Evolutionary conservation across 2,888 invertebrate genomes (phyloP).

Genomic region (Ferrisia virgata): DNA sequence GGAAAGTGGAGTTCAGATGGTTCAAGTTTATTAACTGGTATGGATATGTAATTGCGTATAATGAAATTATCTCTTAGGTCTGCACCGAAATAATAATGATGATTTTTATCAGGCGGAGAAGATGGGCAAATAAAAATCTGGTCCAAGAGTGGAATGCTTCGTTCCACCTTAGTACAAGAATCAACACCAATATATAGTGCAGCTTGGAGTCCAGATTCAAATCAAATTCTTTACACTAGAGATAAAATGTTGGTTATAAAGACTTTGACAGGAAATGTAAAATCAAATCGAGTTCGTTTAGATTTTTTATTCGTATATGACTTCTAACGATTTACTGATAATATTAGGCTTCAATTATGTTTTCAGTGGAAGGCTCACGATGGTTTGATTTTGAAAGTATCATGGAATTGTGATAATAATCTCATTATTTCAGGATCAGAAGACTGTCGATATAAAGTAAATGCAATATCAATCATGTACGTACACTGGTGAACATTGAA

Average conservation of each 20-base stretch:
- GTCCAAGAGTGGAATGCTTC: constrained; percentile 91
- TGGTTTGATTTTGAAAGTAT: constrained; percentile 72
- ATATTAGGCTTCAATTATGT: background rate
- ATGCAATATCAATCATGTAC: background rate
- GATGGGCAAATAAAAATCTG: constrained; percentile 95
- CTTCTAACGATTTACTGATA: background rate
- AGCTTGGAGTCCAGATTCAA: constrained; percentile 66
- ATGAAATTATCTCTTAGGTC: background rate
- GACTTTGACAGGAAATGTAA: constrained; percentile 59
- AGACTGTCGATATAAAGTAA: constrained; percentile 76
- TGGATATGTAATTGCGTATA: background rate
- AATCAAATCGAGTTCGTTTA: constrained; percentile 55
- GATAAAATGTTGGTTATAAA: constrained; percentile 61
- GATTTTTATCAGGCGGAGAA: constrained; percentile 71
- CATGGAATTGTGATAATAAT: constrained; percentile 61
- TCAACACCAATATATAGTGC: constrained; percentile 79
- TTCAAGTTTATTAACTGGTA: constrained; percentile 86
- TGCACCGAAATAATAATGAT: background rate
- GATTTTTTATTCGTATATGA: background rate
- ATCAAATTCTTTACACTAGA: constrained; percentile 59
- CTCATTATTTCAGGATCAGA: constrained; percentile 65
- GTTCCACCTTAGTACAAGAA: constrained; percentile 83
- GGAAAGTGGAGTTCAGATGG: constrained; percentile 95
- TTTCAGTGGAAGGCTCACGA: constrained; percentile 95
- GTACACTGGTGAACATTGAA: too few species aligned